Base-by-base conservation (phyloP, 2,888 invertebrate genomes). In the Acheta domesticus region DNA sequence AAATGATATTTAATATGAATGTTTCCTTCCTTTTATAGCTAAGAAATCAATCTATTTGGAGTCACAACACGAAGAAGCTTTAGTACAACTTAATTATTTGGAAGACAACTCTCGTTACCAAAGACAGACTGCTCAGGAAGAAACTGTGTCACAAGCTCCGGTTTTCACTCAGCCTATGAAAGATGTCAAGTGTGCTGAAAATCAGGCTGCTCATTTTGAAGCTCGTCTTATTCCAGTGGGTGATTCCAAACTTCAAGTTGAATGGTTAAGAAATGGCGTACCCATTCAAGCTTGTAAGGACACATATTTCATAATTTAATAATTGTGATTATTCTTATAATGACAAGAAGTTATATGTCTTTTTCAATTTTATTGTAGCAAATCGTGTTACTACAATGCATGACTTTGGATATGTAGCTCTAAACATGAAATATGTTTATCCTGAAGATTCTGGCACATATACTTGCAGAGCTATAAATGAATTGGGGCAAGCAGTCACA, bases 361-460 rank as follows among this genome's bases (percentile, higher is more conserved):
- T 36, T 36, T 76, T 76, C 36, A 14, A 14, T 11, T 23, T 23
- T 48, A n/a, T 36, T 76, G 19, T 81, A 93, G 93, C 96, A n/a
- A 96, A 96, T 86, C 94, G 96, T 81, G 90, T 95, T 49, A 95
- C 95, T 75, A 97, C 97, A 14, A 96, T 97, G 93, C 96, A 98
- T 86, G 99, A 99, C 86, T 98, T 99, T 86, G 99, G 99, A 77
- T 98, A 97, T 86, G 98, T 98, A 48, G 97, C 97, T 74, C 89
- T 96, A 21, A 96, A 97, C 84, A 94, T 96, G 94, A 96, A 96
- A 86, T 96, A 96, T 84, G 96, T 96, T 0, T 95, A 95, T 85
- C 96, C 97, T 36, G 97, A 97, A 87, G 99, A 99, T 88, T 96
- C 97, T 2, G 98, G 98, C 76, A 96, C 97, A 74, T 98, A 98